Percentiles rank a stretch among this genome's conserved stretches.
phyloP scores from a whole-genome alignment of 2,113 vertebrate species.

The Desmodus rotundus region DNA sequence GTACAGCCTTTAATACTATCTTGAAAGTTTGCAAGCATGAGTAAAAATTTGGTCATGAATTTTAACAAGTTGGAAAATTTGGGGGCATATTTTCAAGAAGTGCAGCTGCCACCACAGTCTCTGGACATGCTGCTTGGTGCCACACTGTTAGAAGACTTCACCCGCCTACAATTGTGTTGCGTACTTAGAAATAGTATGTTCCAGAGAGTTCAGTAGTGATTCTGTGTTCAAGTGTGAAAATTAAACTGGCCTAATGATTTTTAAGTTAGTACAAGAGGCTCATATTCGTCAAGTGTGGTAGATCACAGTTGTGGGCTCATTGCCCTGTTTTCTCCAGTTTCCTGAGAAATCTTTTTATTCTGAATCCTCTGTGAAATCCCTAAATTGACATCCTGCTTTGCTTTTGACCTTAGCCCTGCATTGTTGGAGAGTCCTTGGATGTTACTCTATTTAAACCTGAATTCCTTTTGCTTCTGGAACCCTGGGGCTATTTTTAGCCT shows the following conservation, averaged over 20 bases:
- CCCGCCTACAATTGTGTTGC: background rate
- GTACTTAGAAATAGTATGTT: background rate
- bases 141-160: background rate
- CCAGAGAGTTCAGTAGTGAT: background rate
- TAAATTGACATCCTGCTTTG: background rate
- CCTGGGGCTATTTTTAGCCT: constrained; percentile 35
- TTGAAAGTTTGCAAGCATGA: constrained; percentile 5
- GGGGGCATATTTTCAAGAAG: background rate
- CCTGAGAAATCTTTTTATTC: background rate
- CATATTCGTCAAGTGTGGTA: background rate
- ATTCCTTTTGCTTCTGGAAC: constrained; percentile 43
- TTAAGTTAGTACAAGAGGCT: background rate
- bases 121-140: background rate
- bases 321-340: constrained; percentile 13
- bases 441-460: constrained; percentile 26
- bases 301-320: background rate
- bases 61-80: constrained; percentile 31
- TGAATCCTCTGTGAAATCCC: background rate
- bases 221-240: constrained; percentile 4
- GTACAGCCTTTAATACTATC: background rate
- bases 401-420: background rate
- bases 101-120: background rate
- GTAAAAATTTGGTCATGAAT: constrained; percentile 15
- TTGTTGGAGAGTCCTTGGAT: constrained; percentile 26
- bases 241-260: background rate